Evolutionary conservation across 2,888 invertebrate species (phyloP).

Genomic region (Drosophila formosana): DNA sequence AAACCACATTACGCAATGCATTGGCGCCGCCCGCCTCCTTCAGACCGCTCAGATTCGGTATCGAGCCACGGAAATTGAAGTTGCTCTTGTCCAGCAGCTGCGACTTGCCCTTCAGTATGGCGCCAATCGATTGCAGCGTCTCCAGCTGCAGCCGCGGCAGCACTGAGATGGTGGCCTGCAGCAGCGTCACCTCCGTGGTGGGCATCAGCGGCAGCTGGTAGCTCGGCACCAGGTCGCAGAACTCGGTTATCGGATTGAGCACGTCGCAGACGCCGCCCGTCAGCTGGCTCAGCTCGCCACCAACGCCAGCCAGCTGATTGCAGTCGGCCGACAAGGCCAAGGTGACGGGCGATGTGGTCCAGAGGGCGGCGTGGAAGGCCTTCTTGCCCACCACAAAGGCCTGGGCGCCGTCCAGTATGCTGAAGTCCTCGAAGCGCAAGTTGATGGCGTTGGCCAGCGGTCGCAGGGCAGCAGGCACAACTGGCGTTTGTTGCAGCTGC

Average conservation of each 20-base stretch:
- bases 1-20: conserved; percentile 86
- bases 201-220: conserved; percentile 87
- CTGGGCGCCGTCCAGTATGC: conserved; percentile 86
- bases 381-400: conserved; percentile 89
- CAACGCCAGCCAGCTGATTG: conserved; percentile 86
- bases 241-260: conserved; percentile 91
- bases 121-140: conserved; percentile 90
- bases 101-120: conserved; percentile 87
- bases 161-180: conserved; percentile 92
- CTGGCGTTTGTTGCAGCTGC: conserved; percentile 89
- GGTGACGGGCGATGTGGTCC: conserved; percentile 90
- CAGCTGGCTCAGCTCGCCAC: conserved; percentile 86
- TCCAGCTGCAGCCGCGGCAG: conserved; percentile 91
- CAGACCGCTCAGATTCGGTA: conserved; percentile 82
- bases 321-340: conserved; percentile 88
- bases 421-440: conserved; percentile 91
- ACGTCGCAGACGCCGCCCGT: conserved; percentile 89
- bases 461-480: conserved; percentile 89
- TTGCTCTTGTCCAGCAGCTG: conserved; percentile 84
- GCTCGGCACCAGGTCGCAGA: conserved; percentile 91
- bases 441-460: conserved; percentile 90
- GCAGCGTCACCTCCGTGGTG: conserved; percentile 88
- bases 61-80: conserved; percentile 85
- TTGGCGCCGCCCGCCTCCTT: conserved; percentile 72
- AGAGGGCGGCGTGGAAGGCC: conserved; percentile 91